These are phyloP conservation scores for Natrix natrix DNA, from an alignment of 2,797 vertebrate species.

Conservation along the genomic window DNA sequence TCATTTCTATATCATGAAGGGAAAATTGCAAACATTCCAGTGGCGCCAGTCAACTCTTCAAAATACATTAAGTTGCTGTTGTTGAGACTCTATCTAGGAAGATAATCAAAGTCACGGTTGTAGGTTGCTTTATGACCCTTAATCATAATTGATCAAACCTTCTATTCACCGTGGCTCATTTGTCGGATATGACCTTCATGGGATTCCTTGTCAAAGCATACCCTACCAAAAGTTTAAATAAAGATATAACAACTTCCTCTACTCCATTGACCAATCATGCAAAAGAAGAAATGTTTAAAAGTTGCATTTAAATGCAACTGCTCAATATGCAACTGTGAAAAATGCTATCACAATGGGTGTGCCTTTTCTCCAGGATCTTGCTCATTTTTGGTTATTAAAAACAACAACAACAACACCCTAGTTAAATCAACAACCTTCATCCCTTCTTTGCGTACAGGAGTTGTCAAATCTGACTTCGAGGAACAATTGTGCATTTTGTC, in stretches of 20 bases:
- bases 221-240: conserved; percentile 18
- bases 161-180: conserved; percentile 39
- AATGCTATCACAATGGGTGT: neutral
- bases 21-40: conserved; percentile 13
- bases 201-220: neutral
- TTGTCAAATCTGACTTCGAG: neutral
- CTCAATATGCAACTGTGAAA: neutral
- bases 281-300: neutral
- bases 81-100: conserved; percentile 18
- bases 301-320: neutral
- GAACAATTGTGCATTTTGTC: neutral
- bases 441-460: neutral
- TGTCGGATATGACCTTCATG: conserved; percentile 51
- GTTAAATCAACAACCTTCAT: neutral
- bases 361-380: neutral
- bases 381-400: neutral
- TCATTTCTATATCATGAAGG: neutral
- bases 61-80: neutral
- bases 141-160: conserved; percentile 44
- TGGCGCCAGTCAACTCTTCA: neutral
- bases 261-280: neutral
- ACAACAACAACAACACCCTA: no score
- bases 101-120: conserved; percentile 21
- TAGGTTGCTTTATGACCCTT: conserved; percentile 45
- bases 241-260: neutral